phyloP scores from a whole-genome alignment of 2,888 invertebrate genomes.

The Eurytoma californica region DNA sequence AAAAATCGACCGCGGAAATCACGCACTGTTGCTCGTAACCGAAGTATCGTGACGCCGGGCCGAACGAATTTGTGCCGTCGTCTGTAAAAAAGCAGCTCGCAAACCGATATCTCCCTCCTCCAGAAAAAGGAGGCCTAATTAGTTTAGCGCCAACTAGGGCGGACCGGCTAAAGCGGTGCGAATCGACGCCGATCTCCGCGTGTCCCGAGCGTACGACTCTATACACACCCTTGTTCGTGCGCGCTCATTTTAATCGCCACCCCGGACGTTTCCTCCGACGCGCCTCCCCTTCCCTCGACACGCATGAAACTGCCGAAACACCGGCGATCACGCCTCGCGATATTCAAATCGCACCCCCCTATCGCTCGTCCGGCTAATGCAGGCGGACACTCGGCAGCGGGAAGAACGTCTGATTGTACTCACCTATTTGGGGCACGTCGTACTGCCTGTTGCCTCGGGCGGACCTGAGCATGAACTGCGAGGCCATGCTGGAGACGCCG shows the following conservation, averaged over 20 bases:
- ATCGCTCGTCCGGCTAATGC: not conserved
- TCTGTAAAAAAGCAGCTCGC: not conserved
- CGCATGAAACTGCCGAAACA: not conserved
- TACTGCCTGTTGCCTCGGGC: slow-evolving; percentile 79
- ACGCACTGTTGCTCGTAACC: too few relatives aligned
- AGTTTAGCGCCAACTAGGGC: slow-evolving; percentile 16
- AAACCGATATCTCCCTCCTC: too few relatives aligned
- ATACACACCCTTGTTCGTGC: too few relatives aligned
- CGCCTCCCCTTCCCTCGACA: not conserved
- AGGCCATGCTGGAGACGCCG: slow-evolving; percentile 78
- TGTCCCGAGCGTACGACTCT: too few relatives aligned
- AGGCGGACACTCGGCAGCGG: not conserved
- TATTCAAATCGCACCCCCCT: not conserved
- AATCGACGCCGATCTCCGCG: slow-evolving; percentile 1
- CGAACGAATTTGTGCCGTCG: not conserved
- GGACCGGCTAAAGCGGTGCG: not conserved
- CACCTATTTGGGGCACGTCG: slow-evolving; percentile 92
- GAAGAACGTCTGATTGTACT: slow-evolving; percentile 62
- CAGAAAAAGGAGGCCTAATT: not conserved
- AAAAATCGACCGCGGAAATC: too few relatives aligned
- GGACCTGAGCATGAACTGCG: slow-evolving; percentile 87
- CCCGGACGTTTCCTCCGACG: too few relatives aligned
- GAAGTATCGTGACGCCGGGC: too few relatives aligned
- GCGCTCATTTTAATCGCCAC: too few relatives aligned
- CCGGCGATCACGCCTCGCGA: not conserved